A percentile compares a stretch with the other conserved stretches of the same genome.
Evolutionary conservation across 2,888 invertebrate species (phyloP).

Genomic region (Leucoma salicis): DNA sequence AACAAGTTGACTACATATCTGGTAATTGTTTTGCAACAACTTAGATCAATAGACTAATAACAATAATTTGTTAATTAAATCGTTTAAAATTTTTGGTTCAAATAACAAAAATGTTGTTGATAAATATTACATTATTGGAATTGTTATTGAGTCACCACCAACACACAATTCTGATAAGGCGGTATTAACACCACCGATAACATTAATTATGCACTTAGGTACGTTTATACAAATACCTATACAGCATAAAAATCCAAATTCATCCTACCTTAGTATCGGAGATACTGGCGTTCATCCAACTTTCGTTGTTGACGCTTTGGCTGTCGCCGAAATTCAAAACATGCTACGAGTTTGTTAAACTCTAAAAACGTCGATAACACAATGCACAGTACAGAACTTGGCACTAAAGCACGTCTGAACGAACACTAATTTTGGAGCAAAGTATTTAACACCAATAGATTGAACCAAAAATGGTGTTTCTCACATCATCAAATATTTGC

Average conservation of each 20-base stretch:
- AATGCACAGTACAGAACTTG: slow-evolving; percentile 55
- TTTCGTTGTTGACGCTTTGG: slow-evolving; percentile 65
- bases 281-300: slow-evolving; percentile 80
- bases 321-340: slow-evolving; percentile 70
- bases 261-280: slow-evolving; percentile 73
- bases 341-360: slow-evolving; percentile 49
- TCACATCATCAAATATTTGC: slow-evolving; percentile 73
- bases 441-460: slow-evolving; percentile 52
- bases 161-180: slow-evolving; percentile 54
- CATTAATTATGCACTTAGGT: slow-evolving; percentile 36
- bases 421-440: slow-evolving; percentile 47
- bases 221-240: slow-evolving; percentile 35
- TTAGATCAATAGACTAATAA: too few relatives aligned
- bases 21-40: slow-evolving; percentile 12
- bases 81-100: too few relatives aligned
- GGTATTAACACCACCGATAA: slow-evolving; percentile 46
- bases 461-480: slow-evolving; percentile 62
- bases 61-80: too few relatives aligned
- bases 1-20: slow-evolving; percentile 30
- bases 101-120: too few relatives aligned
- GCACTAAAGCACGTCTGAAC: slow-evolving; percentile 57
- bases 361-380: slow-evolving; percentile 41
- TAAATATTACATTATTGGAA: too few relatives aligned
- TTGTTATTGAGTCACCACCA: slow-evolving; percentile 44
- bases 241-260: slow-evolving; percentile 37